Evolutionary conservation across 2,888 invertebrate genomes (phyloP), one percentile per base, ranked within the genome.

Genomic region (Stenchaetothrips biformis): DNA sequence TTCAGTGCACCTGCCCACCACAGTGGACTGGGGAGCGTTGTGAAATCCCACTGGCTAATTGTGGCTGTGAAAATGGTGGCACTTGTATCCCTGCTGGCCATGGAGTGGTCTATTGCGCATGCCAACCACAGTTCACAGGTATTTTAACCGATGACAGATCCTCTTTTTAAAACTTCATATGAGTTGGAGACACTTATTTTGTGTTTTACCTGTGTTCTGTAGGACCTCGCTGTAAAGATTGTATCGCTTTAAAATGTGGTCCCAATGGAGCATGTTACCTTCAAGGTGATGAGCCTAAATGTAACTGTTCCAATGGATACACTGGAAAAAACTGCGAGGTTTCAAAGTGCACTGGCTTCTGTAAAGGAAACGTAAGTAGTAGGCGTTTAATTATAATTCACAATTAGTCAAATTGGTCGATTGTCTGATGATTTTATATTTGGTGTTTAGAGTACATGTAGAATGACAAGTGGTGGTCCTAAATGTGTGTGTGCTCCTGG

Each of bases 1-100:
- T 74, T 27, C 87, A 89, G 85, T 92, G 92, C 83, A 88, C 87
- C 80, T 93, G 93, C 83, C 89, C 89, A 0, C 87, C 90, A 0
- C 89, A 90, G 78, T 93, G 91, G 90, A 90, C 90, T 0, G 93
- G 93, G 0, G 89, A 89, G 78, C 87, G 89, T 13, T 93, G 93
- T 85, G 92, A 92, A 85, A 89, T 88, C 2, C 89, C 90, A 0
- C 87, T 90, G 11, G 87, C 89, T 37, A 85, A 89, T 78, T 92
- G 92, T 84, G 88, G 89, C 78, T 92, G 92, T 83, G 88, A 88
- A 82, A 92, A 92, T 84, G 90, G 90, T 1, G 92, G 91, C 4
- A 89, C 89, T 0, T 92, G 92, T 83, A 85, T 88, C 27, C 85
- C 87, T 78, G 86, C 86, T 21, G 83, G 82, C 84, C 81, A 82